phyloP scores from a whole-genome alignment of 2,113 vertebrate species.

The Amphiprion ocellaris region DNA sequence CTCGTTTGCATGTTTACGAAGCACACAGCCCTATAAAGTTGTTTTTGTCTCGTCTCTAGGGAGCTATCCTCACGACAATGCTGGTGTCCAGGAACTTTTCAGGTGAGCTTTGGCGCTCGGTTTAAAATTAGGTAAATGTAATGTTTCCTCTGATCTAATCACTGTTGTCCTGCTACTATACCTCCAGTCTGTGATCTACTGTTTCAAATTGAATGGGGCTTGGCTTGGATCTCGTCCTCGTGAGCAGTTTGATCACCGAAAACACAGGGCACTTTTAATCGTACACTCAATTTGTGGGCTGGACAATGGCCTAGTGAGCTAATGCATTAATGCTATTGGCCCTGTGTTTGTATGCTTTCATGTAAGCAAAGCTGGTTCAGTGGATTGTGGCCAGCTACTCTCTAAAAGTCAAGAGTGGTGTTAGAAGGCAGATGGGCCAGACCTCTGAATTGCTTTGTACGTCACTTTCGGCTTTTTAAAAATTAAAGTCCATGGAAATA shows the following conservation, averaged over 20 bases:
- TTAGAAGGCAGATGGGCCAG: conserved; percentile 31
- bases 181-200: conserved; percentile 2
- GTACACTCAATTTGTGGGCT: conserved; percentile 49
- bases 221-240: conserved; percentile 54
- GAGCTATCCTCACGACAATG: conserved; percentile 98
- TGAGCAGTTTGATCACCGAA: conserved; percentile 56
- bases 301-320: conserved; percentile 24
- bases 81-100: conserved; percentile 98
- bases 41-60: conserved; percentile 83
- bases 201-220: conserved; percentile 3
- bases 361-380: conserved; percentile 55
- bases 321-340: conserved; percentile 45
- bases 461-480: not conserved
- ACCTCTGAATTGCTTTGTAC: conserved; percentile 39
- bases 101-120: conserved; percentile 83
- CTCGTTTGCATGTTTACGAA: no score
- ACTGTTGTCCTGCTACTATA: not conserved
- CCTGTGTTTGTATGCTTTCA: conserved; percentile 37
- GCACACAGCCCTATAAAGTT: not conserved
- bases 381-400: conserved; percentile 39
- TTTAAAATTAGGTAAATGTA: not conserved
- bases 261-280: conserved; percentile 38
- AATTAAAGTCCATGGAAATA: conserved; percentile 7
- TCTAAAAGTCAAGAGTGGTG: conserved; percentile 24
- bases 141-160: not conserved